phyloP scores from a whole-genome alignment of 2,797 vertebrate genomes.

The Enteromius mattozi region DNA sequence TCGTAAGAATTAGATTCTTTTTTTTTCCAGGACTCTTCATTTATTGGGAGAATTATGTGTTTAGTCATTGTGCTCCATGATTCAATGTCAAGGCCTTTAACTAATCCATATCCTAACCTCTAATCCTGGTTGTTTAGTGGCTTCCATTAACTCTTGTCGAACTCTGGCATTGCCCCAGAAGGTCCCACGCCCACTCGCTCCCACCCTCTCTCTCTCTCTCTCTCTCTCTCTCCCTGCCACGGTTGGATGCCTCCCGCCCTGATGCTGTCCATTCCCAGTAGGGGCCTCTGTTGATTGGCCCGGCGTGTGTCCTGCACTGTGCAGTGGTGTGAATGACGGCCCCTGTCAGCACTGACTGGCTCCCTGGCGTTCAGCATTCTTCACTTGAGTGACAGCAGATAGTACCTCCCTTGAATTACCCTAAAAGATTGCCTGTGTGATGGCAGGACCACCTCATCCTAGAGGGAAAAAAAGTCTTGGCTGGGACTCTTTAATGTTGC shows the following conservation, averaged over 20 bases:
- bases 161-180: slow-evolving; percentile 53
- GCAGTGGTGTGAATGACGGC: slow-evolving; percentile 63
- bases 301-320: slow-evolving; percentile 63
- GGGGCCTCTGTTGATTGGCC: slow-evolving; percentile 63
- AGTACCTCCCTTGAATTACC: slow-evolving; percentile 59
- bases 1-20: background rate
- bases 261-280: slow-evolving; percentile 63
- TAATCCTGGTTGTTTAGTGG: slow-evolving; percentile 42
- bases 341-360: slow-evolving; percentile 60
- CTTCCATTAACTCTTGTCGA: slow-evolving; percentile 53
- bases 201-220: slow-evolving; percentile 16
- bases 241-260: slow-evolving; percentile 62
- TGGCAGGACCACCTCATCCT: slow-evolving; percentile 62
- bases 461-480: slow-evolving; percentile 58
- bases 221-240: slow-evolving; percentile 49
- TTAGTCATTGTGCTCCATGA: slow-evolving; percentile 1
- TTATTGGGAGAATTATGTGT: background rate
- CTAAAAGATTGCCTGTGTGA: slow-evolving; percentile 61
- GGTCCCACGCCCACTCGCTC: slow-evolving; percentile 42
- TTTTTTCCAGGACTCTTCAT: background rate
- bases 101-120: slow-evolving; percentile 44
- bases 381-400: slow-evolving; percentile 65
- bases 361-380: slow-evolving; percentile 61
- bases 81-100: slow-evolving; percentile 14
- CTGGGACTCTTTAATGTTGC: slow-evolving; percentile 61